Evolutionary conservation across 2,797 vertebrate genomes (phyloP).

Genomic region (Poecilia velifera): DNA sequence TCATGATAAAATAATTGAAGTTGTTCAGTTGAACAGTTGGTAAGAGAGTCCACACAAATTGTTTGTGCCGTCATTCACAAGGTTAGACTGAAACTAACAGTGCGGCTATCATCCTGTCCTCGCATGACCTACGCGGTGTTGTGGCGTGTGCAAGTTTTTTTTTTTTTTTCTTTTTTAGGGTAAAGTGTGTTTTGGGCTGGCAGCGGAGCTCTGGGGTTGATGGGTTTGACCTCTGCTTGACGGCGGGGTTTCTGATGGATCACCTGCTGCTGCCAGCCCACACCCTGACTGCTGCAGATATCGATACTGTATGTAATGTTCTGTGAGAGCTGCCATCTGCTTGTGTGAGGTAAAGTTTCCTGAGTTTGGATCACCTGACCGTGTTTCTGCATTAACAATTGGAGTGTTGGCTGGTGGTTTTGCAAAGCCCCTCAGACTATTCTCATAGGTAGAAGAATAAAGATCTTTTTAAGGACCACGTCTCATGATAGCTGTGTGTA

Average conservation of each 20-base stretch:
- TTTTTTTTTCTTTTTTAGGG: slow-evolving; percentile 5
- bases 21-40: not conserved
- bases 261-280: slow-evolving; percentile 54
- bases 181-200: slow-evolving; percentile 60
- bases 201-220: slow-evolving; percentile 70
- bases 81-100: slow-evolving; percentile 10
- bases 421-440: slow-evolving; percentile 4
- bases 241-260: slow-evolving; percentile 73
- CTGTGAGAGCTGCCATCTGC: slow-evolving; percentile 27
- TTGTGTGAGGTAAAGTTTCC: slow-evolving; percentile 14
- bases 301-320: slow-evolving; percentile 33
- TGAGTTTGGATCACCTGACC: not conserved
- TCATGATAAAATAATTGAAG: slow-evolving; percentile 1
- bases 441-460: slow-evolving; percentile 34
- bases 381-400: slow-evolving; percentile 8
- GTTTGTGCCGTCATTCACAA: slow-evolving; percentile 1
- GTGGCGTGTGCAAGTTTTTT: slow-evolving; percentile 32
- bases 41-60: not conserved
- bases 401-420: slow-evolving; percentile 12
- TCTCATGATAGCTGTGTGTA: slow-evolving; percentile 6
- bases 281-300: slow-evolving; percentile 43
- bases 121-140: slow-evolving; percentile 40
- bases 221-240: slow-evolving; percentile 76
- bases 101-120: slow-evolving; percentile 24
- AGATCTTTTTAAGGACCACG: slow-evolving; percentile 2